phyloP scores from a whole-genome alignment of 2,888 invertebrate genomes.

The Hydraecia micacea region DNA sequence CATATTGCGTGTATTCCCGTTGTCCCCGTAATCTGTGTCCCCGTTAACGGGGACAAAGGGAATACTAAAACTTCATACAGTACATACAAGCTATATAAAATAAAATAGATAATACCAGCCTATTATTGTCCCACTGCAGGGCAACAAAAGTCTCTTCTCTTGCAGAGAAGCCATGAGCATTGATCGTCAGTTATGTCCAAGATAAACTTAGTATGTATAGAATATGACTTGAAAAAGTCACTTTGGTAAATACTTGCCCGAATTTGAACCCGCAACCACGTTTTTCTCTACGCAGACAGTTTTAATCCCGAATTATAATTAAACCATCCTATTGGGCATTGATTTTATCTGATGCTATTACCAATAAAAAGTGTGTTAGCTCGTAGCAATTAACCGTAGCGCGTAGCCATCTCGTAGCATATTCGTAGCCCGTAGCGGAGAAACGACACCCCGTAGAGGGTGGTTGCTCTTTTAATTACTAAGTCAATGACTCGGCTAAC shows the following conservation, averaged over 20 bases:
- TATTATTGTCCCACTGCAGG: background rate
- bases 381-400: constrained; percentile 1
- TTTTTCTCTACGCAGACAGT: background rate
- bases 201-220: background rate
- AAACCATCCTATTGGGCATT: background rate
- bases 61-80: too few relatives aligned
- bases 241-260: background rate
- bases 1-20: too few relatives aligned
- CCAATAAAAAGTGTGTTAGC: background rate
- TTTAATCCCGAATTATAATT: background rate
- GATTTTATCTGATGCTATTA: background rate
- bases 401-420: constrained; percentile 16
- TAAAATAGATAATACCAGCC: background rate
- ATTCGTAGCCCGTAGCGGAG: constrained; percentile 7
- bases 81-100: background rate
- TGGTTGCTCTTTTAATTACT: constrained; percentile 11
- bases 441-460: background rate
- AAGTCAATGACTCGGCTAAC: constrained; percentile 4
- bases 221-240: background rate
- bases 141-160: background rate
- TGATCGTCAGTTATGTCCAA: background rate
- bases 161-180: background rate
- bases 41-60: too few relatives aligned
- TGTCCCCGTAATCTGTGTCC: too few relatives aligned
- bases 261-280: background rate